Percentiles rank a stretch among this genome's conserved stretches.
Conservation (phyloP, 2,113 vertebrate genomes). For the Protomyctophum bolini region DNA sequence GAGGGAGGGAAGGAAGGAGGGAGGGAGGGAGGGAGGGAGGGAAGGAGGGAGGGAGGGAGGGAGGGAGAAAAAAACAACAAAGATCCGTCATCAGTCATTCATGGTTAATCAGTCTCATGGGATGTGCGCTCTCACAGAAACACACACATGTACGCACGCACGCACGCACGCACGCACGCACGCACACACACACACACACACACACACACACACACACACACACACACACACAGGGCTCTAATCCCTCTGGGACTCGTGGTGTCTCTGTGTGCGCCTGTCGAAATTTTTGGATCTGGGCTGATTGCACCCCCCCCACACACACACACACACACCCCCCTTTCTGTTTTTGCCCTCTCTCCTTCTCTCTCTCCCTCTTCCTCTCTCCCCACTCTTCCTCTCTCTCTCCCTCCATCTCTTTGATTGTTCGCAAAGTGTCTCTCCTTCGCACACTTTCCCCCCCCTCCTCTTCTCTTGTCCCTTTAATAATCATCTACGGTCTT, state of each 20-base stretch:
- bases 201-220: slow-evolving; percentile 27
- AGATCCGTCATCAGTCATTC: slow-evolving; percentile 81
- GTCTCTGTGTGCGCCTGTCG: slow-evolving; percentile 71
- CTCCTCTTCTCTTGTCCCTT: slow-evolving; percentile 68
- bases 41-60: background rate
- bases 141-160: background rate
- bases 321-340: slow-evolving; percentile 1
- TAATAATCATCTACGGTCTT: slow-evolving; percentile 72
- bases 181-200: slow-evolving; percentile 10
- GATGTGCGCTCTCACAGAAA: slow-evolving; percentile 30
- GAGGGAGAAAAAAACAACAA: slow-evolving; percentile 61
- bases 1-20: slow-evolving; percentile 45
- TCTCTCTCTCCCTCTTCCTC: slow-evolving; percentile 8
- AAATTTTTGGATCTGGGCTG: slow-evolving; percentile 71
- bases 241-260: slow-evolving; percentile 72
- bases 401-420: slow-evolving; percentile 57
- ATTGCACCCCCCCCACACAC: slow-evolving; percentile 64
- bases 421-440: slow-evolving; percentile 66
- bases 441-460: slow-evolving; percentile 2
- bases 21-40: slow-evolving; percentile 5
- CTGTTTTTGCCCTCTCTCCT: background rate
- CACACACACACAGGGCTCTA: slow-evolving; percentile 64
- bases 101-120: slow-evolving; percentile 80
- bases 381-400: slow-evolving; percentile 28
- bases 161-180: slow-evolving; percentile 8